These are phyloP conservation scores for Drosophila equinoxialis DNA, from an alignment of 1,140 invertebrate species.

Conservation along the genomic window DNA sequence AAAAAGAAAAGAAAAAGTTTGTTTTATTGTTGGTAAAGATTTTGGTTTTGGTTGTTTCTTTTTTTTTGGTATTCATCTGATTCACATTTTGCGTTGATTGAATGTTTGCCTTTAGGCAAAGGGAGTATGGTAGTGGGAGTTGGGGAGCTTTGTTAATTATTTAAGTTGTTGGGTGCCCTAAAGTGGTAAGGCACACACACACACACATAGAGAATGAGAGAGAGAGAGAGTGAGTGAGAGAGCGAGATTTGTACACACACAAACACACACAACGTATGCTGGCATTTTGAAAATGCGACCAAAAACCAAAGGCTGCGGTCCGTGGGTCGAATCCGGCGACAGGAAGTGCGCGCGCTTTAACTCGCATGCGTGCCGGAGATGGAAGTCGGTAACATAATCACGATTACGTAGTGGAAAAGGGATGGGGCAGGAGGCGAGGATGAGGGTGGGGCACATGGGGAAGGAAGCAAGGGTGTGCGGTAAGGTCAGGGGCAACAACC, in stretches of 20 bases:
- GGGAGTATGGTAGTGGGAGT: not conserved
- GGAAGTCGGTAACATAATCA: constrained; percentile 16
- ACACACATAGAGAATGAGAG: not conserved
- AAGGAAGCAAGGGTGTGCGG: not conserved
- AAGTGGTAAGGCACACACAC: constrained; percentile 17
- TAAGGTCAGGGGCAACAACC: constrained; percentile 21
- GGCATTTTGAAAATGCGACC: constrained; percentile 46
- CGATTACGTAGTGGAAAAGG: not conserved
- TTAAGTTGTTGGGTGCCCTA: constrained; percentile 45
- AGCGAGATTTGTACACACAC: constrained; percentile 15
- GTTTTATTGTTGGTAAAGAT: constrained; percentile 12
- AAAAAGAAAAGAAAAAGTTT: not conserved
- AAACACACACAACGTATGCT: not conserved
- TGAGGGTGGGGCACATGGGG: not conserved
- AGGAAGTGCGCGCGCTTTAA: constrained; percentile 70
- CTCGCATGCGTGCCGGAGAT: constrained; percentile 60
- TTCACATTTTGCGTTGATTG: constrained; percentile 19
- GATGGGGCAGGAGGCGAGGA: not conserved
- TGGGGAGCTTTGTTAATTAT: constrained; percentile 65
- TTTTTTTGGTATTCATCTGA: constrained; percentile 4
- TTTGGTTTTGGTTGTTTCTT: not conserved
- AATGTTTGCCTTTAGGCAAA: constrained; percentile 1
- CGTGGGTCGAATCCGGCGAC: constrained; percentile 41
- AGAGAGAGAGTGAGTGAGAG: not conserved
- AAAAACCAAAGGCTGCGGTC: constrained; percentile 56